Evolutionary conservation across 2,113 vertebrate genomes (phyloP), one percentile per base, ranked within the genome.

Genomic region (Gasterosteus nipponicus): DNA sequence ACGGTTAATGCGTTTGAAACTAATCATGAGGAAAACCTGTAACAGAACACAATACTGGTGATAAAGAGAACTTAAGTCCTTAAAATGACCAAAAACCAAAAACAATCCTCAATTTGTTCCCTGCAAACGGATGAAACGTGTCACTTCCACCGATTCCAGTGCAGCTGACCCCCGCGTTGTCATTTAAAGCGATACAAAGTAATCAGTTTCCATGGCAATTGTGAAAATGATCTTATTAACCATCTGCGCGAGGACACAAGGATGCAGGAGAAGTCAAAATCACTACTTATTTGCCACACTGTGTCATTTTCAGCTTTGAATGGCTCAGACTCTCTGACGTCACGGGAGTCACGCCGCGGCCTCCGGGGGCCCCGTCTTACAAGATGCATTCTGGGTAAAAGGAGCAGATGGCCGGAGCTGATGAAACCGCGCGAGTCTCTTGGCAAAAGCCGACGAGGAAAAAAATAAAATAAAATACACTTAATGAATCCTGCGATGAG

Each of bases 191-290:
- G 5, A 47, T 53, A 39, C 74, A 78, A 26, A 26, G 22, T 26
- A 26, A 61, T 51, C 19, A 31, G 31, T 89, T 81, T 54, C 77
- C 75, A 85, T 82, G 49, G 62, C 54, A 22, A 84, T 64, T 62
- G 61, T 58, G 42, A 74, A 62, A 85, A 66, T 51, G 74, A 44
- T 59, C 44, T 29, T 1, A 49, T 72, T 67, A 63, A 69, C 14
- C 35, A 41, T 75, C 38, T 64, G n/a, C 62, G 51, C 9, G 35
- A 69, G 6, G 29, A 59, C 38, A 33, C 29, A n/a, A 53, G 26
- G 5, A 29, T 16, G 53, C 2, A 26, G 1, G 22, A 26, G 22
- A 26, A 26, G 22, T 26, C 22, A 26, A 26, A 26, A 26, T 26
- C 22, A 26, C 22, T 26, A 26, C 22, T 26, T 26, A 26, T 26